These are phyloP conservation scores for Timandra comae DNA, from an alignment of 2,888 invertebrate genomes.

Conservation along the genomic window DNA sequence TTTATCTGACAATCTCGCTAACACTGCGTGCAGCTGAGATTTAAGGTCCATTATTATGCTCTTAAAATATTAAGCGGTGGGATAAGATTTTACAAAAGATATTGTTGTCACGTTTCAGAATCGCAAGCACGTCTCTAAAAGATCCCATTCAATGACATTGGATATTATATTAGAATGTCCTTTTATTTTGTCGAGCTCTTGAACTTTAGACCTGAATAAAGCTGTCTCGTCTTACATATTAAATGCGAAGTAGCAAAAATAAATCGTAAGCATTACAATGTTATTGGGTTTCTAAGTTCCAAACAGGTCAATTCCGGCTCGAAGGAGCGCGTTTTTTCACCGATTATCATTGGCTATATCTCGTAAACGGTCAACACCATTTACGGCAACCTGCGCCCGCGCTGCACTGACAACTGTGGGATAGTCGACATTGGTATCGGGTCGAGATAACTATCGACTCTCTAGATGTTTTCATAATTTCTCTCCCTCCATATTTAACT, in stretches of 20 bases:
- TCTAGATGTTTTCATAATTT: constrained; percentile 62
- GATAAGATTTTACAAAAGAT: constrained; percentile 34
- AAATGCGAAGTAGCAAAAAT: no score
- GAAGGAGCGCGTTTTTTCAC: constrained; percentile 59
- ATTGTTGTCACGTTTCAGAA: constrained; percentile 19
- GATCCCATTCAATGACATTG: constrained; percentile 8
- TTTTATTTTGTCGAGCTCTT: no score
- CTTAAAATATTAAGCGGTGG: constrained; percentile 35
- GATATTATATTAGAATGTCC: no score
- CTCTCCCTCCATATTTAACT: constrained; percentile 21
- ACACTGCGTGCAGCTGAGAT: constrained; percentile 51
- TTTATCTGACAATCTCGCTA: constrained; percentile 56
- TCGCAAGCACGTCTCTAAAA: neutral
- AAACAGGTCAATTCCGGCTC: constrained; percentile 69
- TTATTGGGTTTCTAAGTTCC: constrained; percentile 31
- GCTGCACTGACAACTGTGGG: constrained; percentile 70
- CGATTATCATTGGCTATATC: constrained; percentile 58
- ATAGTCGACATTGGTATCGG: constrained; percentile 52
- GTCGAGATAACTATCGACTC: constrained; percentile 54
- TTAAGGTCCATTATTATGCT: constrained; percentile 55
- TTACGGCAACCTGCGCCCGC: constrained; percentile 61
- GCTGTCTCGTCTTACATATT: no score
- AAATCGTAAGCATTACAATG: no score
- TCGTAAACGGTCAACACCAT: constrained; percentile 52
- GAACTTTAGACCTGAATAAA: no score